Percentiles rank a stretch among this genome's conserved stretches.
These are phyloP conservation scores for Gallinago jamesoni DNA, from an alignment of 2,113 vertebrate genomes.

Conservation along the genomic window DNA sequence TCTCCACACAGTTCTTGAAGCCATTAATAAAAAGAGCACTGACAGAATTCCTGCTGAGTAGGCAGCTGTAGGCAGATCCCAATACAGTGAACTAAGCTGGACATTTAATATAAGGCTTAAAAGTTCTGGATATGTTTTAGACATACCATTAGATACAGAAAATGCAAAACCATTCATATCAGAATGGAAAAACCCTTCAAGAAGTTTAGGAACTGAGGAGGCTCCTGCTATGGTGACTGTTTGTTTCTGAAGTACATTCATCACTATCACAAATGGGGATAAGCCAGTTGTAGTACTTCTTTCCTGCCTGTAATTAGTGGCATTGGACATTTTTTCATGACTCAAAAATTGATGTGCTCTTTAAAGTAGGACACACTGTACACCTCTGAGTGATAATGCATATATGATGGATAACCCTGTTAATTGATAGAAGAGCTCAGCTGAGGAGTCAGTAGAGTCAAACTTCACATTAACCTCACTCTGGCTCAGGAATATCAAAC, in stretches of 20 bases:
- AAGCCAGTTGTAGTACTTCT: neutral
- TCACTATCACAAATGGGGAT: neutral
- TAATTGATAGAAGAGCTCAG: conserved; percentile 23
- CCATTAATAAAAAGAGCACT: neutral
- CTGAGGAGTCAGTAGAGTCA: conserved; percentile 19
- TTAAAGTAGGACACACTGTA: conserved; percentile 21
- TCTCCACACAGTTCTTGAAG: conserved; percentile 7
- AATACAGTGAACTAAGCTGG: neutral
- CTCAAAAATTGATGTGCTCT: conserved; percentile 11
- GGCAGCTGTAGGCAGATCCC: neutral
- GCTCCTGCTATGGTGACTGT: neutral
- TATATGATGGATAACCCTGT: conserved; percentile 12
- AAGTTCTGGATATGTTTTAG: neutral
- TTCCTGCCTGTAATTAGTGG: neutral
- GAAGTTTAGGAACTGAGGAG: neutral
- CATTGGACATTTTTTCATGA: neutral
- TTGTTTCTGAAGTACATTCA: neutral
- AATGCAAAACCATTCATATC: neutral
- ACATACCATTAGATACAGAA: neutral
- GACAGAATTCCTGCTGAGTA: conserved; percentile 24
- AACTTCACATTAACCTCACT: conserved; percentile 51
- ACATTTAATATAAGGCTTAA: neutral
- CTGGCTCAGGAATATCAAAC: conserved; percentile 24
- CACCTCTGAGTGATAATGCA: conserved; percentile 2
- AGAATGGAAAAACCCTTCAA: neutral